Conservation (phyloP, 2,113 vertebrate species). For the Cynocephalus volans region DNA sequence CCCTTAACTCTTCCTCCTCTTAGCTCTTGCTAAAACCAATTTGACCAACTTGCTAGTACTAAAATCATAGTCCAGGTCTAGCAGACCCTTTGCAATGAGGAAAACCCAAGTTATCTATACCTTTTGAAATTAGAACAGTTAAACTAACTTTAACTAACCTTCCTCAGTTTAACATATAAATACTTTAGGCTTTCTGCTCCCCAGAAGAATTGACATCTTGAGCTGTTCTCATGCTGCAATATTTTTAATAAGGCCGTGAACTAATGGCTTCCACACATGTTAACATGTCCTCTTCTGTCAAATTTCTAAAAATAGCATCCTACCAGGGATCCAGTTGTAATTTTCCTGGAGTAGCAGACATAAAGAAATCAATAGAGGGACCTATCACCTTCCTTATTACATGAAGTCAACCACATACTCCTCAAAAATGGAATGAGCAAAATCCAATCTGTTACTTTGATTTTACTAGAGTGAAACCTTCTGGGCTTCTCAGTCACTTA, state of each 20-base stretch:
- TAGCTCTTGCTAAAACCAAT: neutral
- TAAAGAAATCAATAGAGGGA: neutral
- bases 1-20: rapidly evolving
- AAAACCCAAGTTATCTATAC: neutral
- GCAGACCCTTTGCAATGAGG: rapidly evolving
- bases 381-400: neutral
- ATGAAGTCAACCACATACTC: neutral
- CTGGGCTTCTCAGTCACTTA: neutral
- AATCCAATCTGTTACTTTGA: neutral
- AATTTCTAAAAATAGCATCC: neutral
- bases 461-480: neutral
- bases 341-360: neutral
- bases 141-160: neutral
- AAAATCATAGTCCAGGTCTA: neutral
- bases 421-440: neutral
- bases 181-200: neutral
- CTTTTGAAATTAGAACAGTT: neutral
- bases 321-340: neutral
- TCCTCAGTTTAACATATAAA: neutral
- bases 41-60: neutral
- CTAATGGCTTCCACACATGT: neutral
- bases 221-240: neutral
- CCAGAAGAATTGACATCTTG: neutral
- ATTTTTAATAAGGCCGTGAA: neutral
- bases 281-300: neutral